Evolutionary conservation across 2,888 invertebrate genomes (phyloP), one percentile per base, ranked within the genome.

Genomic region (Folsomia candida): DNA sequence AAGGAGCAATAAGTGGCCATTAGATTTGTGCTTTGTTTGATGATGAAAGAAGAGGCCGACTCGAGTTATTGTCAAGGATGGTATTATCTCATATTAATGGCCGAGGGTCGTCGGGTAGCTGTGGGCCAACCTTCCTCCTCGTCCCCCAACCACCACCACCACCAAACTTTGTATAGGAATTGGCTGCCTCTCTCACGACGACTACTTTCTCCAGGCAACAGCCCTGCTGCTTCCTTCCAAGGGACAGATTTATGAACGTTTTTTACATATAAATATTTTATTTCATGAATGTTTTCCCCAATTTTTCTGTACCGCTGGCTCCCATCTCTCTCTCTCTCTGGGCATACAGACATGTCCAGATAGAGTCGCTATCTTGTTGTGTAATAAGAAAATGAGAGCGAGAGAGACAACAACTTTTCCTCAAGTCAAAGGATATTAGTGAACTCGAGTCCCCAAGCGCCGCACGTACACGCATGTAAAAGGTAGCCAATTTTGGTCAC

Each of bases 191-290:
- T 37, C 4, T 57, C 18, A 59, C 59, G 3, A 25, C 4, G 22
- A 6, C 24, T 18, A 6, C 27, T 59, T 59, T 24, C n/a, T 22
- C 25, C 59, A 59, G 14, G 22, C 59, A 25, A n/a, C 25, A 11
- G 47, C 14, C n/a, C 62, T 62, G n/a, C 25, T 20, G 6, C 4
- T 20, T 29, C 62, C 11, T 26, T n/a, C 28, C 22, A 20, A 62
- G 28, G 60, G 37, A 14, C 11, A 6, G 29, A 62, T 62, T 62
- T 62, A 62, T 62, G 62, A 22, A 28, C 62, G 26, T 62, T 62
- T 62, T 47, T 62, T 28, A 29, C 28, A 62, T 28, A 62, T 29
- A 62, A 62, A 62, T 62, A 29, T 62, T 62, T 62, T 62, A 62
- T 26, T 27, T 62, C 29, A 2, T 14, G 14, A 20, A 28, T 27